phyloP scores from a whole-genome alignment of 2,113 vertebrate genomes.

The Lucifuga dentata region DNA sequence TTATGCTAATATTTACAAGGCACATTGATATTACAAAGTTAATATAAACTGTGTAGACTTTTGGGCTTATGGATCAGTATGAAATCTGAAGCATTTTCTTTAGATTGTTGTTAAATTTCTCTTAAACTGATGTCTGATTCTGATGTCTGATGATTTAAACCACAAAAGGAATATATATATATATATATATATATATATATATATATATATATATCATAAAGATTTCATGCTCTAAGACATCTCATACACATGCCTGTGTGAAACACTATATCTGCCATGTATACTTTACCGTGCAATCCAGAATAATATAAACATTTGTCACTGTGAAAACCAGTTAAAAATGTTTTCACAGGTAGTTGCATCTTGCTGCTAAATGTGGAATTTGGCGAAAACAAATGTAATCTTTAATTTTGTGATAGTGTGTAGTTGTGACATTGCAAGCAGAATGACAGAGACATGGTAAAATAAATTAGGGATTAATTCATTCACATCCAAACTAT shows the following conservation, averaged over 20 bases:
- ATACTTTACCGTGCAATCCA: too few species aligned
- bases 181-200: too few species aligned
- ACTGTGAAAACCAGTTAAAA: too few species aligned
- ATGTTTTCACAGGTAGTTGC: too few species aligned
- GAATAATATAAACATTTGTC: too few species aligned
- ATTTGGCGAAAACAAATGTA: too few species aligned
- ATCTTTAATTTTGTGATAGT: conserved; percentile 27
- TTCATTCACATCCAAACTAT: conserved; percentile 38
- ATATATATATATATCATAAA: too few species aligned
- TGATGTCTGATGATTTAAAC: conserved; percentile 28
- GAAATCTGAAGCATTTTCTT: conserved; percentile 7
- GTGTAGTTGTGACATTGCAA: conserved; percentile 25
- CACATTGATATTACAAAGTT: neutral
- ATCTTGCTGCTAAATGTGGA: too few species aligned
- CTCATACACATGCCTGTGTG: too few species aligned
- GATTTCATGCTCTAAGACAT: conserved; percentile 22
- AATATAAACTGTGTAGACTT: neutral
- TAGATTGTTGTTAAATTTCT: conserved; percentile 28
- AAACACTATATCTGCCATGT: too few species aligned
- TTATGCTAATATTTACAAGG: neutral
- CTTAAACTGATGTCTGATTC: conserved; percentile 12
- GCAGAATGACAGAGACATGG: neutral
- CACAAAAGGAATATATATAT: too few species aligned
- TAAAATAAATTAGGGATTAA: conserved; percentile 29
- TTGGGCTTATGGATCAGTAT: neutral